These are phyloP conservation scores for Hypotaenidia okinawae DNA, from an alignment of 2,797 vertebrate species.

Conservation along the genomic window DNA sequence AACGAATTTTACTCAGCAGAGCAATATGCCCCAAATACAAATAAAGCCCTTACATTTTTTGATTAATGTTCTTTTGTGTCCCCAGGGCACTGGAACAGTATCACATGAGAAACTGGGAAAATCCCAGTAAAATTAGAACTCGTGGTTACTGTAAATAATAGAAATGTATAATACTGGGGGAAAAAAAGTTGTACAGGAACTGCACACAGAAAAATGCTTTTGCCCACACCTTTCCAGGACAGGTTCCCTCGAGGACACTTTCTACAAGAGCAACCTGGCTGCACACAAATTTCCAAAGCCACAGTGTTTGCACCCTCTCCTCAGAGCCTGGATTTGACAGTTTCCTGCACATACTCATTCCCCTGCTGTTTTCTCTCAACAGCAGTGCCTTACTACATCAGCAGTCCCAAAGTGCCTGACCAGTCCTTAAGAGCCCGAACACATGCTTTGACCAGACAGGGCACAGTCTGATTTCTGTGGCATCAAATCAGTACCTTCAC, in stretches of 20 bases:
- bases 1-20: slow-evolving; percentile 24
- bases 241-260: neutral
- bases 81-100: neutral
- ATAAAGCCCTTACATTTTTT: slow-evolving; percentile 2
- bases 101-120: neutral
- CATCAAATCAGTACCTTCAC: neutral
- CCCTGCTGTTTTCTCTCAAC: neutral
- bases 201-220: neutral
- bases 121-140: neutral
- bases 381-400: neutral
- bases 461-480: too few species aligned
- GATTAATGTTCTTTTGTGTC: slow-evolving; percentile 16
- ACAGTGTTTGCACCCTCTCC: neutral
- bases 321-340: neutral
- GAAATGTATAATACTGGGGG: neutral
- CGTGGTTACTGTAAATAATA: neutral
- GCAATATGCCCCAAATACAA: slow-evolving; percentile 12
- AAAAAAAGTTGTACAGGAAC: neutral
- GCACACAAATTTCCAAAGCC: neutral
- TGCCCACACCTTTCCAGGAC: neutral
- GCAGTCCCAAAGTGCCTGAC: neutral
- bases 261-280: neutral
- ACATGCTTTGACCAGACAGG: neutral
- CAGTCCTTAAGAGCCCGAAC: neutral
- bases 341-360: neutral